Evolutionary conservation across 2,888 invertebrate species (phyloP).

Genomic region (Drosophila nr. medialis): DNA sequence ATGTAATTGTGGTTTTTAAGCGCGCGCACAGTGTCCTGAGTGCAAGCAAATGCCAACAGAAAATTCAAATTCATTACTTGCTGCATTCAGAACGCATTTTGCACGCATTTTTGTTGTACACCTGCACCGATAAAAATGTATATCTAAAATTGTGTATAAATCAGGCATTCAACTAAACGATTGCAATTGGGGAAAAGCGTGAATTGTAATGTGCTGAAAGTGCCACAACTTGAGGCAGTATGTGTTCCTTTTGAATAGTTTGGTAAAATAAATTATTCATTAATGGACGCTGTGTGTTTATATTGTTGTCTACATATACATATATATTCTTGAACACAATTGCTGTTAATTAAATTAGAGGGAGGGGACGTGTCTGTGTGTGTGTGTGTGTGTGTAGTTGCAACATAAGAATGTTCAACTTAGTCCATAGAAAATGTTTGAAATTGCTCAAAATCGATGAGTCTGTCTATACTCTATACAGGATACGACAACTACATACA

Average conservation of each 20-base stretch:
- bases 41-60: conserved; percentile 30
- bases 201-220: conserved; percentile 17
- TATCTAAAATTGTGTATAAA: conserved; percentile 17
- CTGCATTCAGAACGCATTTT: conserved; percentile 14
- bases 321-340: conserved; percentile 62
- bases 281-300: conserved; percentile 38
- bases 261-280: conserved; percentile 22
- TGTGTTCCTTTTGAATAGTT: conserved; percentile 34
- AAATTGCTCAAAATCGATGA: conserved; percentile 59
- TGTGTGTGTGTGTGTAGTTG: conserved; percentile 32
- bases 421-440: conserved; percentile 70
- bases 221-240: conserved; percentile 58
- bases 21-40: conserved; percentile 50
- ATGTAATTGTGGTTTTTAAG: conserved; percentile 14
- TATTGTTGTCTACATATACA: conserved; percentile 22
- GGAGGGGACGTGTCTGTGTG: background rate
- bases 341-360: conserved; percentile 39
- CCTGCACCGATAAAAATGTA: conserved; percentile 72
- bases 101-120: conserved; percentile 42
- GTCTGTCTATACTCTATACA: conserved; percentile 49
- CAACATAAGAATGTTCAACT: conserved; percentile 70
- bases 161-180: conserved; percentile 23
- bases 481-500: conserved; percentile 49
- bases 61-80: conserved; percentile 12
- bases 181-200: background rate